These are phyloP conservation scores for Hydrolagus colliei DNA, from an alignment of 2,797 vertebrate species.

Conservation along the genomic window DNA sequence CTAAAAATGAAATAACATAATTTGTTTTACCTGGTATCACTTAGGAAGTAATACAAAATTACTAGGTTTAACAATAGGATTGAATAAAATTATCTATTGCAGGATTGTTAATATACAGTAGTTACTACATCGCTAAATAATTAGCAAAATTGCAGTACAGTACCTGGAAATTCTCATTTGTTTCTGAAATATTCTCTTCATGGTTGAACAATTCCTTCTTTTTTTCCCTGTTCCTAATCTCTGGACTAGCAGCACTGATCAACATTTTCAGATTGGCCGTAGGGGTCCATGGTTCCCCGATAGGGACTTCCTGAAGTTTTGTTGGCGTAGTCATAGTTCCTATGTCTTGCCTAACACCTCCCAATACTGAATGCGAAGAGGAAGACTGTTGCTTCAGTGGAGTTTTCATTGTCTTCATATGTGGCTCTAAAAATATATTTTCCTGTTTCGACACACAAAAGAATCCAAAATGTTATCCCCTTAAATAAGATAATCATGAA, in stretches of 20 bases:
- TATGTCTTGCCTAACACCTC: constrained; percentile 52
- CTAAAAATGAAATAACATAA: constrained; percentile 45
- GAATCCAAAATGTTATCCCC: background rate
- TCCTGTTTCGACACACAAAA: constrained; percentile 52
- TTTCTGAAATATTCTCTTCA: constrained; percentile 46
- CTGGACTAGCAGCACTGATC: constrained; percentile 86
- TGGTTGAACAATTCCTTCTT: constrained; percentile 59
- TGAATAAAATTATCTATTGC: background rate
- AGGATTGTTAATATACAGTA: background rate
- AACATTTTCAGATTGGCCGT: constrained; percentile 95
- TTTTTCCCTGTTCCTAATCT: constrained; percentile 82
- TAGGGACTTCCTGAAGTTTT: constrained; percentile 61
- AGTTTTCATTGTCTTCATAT: constrained; percentile 48
- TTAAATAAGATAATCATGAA: background rate
- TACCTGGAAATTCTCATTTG: constrained; percentile 60
- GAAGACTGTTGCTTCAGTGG: constrained; percentile 50
- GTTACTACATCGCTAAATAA: background rate
- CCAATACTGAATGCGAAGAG: constrained; percentile 39
- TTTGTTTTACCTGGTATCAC: background rate
- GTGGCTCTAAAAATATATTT: constrained; percentile 56
- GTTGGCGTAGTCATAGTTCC: constrained; percentile 76
- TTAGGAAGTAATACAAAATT: background rate
- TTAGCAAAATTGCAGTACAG: constrained; percentile 19
- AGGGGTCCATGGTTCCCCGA: constrained; percentile 88
- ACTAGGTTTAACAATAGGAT: background rate